Evolutionary conservation across 2,888 invertebrate genomes (phyloP).

Genomic region (Unio delphinus): DNA sequence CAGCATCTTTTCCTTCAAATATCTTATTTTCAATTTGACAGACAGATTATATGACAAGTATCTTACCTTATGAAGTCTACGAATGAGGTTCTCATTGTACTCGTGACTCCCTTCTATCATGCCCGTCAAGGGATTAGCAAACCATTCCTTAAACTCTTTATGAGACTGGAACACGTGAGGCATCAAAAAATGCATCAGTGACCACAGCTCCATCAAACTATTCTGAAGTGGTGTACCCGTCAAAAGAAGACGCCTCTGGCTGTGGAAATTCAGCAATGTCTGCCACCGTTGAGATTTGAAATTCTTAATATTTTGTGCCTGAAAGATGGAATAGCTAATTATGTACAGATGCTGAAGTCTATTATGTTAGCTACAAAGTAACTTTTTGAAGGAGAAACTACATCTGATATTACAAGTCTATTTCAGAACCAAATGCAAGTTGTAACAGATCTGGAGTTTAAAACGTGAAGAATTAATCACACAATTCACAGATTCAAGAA

Average conservation of each 20-base stretch:
- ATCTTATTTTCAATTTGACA: no score
- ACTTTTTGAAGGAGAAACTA: no score
- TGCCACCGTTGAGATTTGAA: slow-evolving; percentile 99
- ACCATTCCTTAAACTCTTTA: slow-evolving; percentile 95
- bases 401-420: no score
- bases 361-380: no score
- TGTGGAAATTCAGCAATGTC: slow-evolving; percentile 93
- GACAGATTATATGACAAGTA: background rate
- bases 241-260: slow-evolving; percentile 83
- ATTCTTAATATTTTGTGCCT: slow-evolving; percentile 99
- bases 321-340: slow-evolving; percentile 15
- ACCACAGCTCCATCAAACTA: slow-evolving; percentile 98
- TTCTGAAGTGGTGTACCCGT: slow-evolving; percentile 99
- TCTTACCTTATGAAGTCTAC: slow-evolving; percentile 86
- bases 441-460: no score
- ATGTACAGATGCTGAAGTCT: background rate
- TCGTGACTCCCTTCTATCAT: slow-evolving; percentile 95
- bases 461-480: no score
- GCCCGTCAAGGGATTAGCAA: slow-evolving; percentile 95
- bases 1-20: no score
- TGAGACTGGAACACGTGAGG: slow-evolving; percentile 86
- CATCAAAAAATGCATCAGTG: slow-evolving; percentile 98
- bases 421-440: no score
- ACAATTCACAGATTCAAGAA: no score
- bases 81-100: slow-evolving; percentile 90